Evolutionary conservation across 2,113 vertebrate species (phyloP).

Genomic region (Strix aluco): DNA sequence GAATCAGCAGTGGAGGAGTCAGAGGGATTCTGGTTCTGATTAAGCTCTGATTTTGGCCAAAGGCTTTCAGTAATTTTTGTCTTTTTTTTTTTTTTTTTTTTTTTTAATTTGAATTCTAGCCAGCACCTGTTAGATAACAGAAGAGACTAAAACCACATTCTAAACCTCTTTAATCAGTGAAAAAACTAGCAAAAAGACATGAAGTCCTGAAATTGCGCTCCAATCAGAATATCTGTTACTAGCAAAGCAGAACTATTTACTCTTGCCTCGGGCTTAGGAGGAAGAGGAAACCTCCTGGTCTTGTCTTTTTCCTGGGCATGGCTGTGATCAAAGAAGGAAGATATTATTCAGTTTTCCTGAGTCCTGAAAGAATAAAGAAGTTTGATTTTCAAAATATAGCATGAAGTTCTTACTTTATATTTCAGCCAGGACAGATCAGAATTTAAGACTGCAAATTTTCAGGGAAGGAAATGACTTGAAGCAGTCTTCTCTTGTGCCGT

Average conservation of each 20-base stretch:
- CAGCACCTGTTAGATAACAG: conserved; percentile 73
- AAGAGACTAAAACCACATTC: conserved; percentile 68
- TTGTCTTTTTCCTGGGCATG: background rate
- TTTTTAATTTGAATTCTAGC: conserved; percentile 53
- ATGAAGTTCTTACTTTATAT: background rate
- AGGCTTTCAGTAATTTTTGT: conserved; percentile 56
- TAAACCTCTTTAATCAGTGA: conserved; percentile 67
- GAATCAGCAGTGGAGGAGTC: conserved; percentile 67
- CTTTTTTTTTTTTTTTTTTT: conserved; percentile 30
- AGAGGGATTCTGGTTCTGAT: conserved; percentile 74
- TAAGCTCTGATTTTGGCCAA: conserved; percentile 74
- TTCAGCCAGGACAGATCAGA: background rate
- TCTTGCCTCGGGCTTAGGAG: background rate
- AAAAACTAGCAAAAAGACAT: background rate
- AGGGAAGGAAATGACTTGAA: background rate
- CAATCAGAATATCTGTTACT: conserved; percentile 9
- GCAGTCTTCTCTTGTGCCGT: background rate
- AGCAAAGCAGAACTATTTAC: background rate
- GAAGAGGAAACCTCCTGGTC: background rate
- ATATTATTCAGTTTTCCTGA: background rate
- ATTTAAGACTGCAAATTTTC: background rate
- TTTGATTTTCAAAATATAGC: background rate
- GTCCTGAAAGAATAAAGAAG: background rate
- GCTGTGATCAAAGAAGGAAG: conserved; percentile 5
- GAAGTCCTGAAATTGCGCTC: background rate